Conservation (phyloP, 2,888 invertebrate species). For the Xylota sylvarum region DNA sequence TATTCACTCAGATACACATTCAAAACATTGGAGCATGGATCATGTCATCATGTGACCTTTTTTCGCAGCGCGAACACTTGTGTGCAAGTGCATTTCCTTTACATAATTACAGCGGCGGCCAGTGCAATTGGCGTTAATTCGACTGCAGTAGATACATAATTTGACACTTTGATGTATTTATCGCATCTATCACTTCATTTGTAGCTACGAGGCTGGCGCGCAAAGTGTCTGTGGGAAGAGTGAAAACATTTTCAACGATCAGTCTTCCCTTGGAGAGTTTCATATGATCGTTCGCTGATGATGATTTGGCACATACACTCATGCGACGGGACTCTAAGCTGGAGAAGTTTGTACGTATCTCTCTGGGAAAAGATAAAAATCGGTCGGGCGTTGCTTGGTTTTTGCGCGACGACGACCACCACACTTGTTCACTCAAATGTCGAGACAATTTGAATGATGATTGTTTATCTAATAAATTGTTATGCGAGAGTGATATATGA, state of each 20-base stretch:
- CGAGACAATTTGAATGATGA: constrained; percentile 76
- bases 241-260: constrained; percentile 68
- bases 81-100: constrained; percentile 10
- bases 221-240: constrained; percentile 55
- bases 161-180: constrained; percentile 77
- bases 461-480: constrained; percentile 80
- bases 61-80: constrained; percentile 6
- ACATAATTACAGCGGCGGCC: constrained; percentile 25
- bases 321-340: constrained; percentile 9
- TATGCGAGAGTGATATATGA: constrained; percentile 80
- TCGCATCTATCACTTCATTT: constrained; percentile 74
- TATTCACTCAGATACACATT: constrained; percentile 35
- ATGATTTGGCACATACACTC: constrained; percentile 53
- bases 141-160: constrained; percentile 57
- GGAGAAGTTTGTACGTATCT: constrained; percentile 12
- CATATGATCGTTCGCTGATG: constrained; percentile 19
- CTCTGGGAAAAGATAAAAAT: constrained; percentile 48
- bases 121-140: constrained; percentile 56
- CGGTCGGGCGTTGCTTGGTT: constrained; percentile 29
- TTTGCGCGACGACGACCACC: constrained; percentile 54
- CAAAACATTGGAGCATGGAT: constrained; percentile 28
- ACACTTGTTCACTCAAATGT: constrained; percentile 76
- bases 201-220: constrained; percentile 28
- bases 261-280: constrained; percentile 23
- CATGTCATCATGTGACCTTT: constrained; percentile 65